Base-by-base conservation (phyloP, 2,113 vertebrate genomes). In the Oenanthe melanoleuca region DNA sequence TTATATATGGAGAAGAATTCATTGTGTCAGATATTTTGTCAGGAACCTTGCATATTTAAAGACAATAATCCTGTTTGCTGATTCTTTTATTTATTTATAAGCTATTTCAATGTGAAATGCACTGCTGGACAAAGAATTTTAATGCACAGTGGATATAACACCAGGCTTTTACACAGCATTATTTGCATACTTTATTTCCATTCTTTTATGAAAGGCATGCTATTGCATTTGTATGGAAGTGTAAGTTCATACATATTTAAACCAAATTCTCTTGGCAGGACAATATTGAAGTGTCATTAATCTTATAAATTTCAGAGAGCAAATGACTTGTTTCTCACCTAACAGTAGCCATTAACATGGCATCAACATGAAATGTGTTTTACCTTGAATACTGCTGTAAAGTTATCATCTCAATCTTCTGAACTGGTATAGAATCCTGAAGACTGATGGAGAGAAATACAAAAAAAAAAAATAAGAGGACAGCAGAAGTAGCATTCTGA, bases 171-270 rank as follows among this genome's bases (percentile, higher is more conserved):
- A 82, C 37, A 57, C 23, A 45, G 19, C 33, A 55, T 47, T 88
- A 70, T 93, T 92, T 93, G 47, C 65, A 73, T 77, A 83, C 4
- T 74, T 80, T 57, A 7, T 57, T 94, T 74, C 64, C 15, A 15
- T 84, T 80, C 49, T 66, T 73, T 86, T 84, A 67, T 60, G 69
- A 91, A 71, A 0, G 0, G 19, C 61, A 82, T 61, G 29, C 42
- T 69, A 29, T 53, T 77, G 28, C 55, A 66, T 88, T 86, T 88
- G 55, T 72, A 61, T 60, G 50, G 52, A 72, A 88, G 55, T 61
- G 20, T 45, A 52, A 22, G 40, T 86, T 93, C 72, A 92, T 88
- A 73, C 28, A 83, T 74, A 90, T 94, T 91, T 93, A 93, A 94
- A 88, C 25, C 44, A 93, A 92, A 60, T 80, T 90, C 31, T 88